A percentile compares a stretch with the other conserved stretches of the same genome.
Evolutionary conservation across 2,113 vertebrate genomes (phyloP).

Genomic region (Rhinoptilus africanus): DNA sequence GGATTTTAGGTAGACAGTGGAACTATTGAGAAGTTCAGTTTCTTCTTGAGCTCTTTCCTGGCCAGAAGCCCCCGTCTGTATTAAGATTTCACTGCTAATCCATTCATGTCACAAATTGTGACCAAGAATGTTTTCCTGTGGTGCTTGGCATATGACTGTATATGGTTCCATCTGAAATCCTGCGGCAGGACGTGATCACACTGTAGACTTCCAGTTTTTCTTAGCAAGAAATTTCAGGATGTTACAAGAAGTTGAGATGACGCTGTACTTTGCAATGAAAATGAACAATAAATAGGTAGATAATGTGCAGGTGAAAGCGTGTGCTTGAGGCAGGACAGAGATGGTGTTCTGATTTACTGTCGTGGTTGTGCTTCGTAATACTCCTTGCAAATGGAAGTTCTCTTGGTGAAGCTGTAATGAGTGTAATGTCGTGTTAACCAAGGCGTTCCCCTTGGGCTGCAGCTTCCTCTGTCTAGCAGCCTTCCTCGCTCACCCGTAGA

Average conservation of each 20-base stretch:
- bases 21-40: not conserved
- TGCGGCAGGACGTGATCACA: fast-evolving
- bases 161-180: not conserved
- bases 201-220: not conserved
- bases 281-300: not conserved
- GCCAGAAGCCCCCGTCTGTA: not conserved
- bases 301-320: not conserved
- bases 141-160: not conserved
- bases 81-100: not conserved
- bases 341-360: not conserved
- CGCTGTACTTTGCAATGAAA: not conserved
- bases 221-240: not conserved
- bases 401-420: not conserved
- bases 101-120: not conserved
- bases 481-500: not conserved
- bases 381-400: not conserved
- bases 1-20: not conserved
- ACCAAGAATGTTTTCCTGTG: not conserved
- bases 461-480: not conserved
- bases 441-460: not conserved
- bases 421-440: not conserved
- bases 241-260: not conserved
- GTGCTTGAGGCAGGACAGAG: not conserved
- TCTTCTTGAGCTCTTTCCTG: not conserved
- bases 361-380: fast-evolving